Evolutionary conservation across 2,888 invertebrate genomes (phyloP).

Genomic region (Melipona bicolor): DNA sequence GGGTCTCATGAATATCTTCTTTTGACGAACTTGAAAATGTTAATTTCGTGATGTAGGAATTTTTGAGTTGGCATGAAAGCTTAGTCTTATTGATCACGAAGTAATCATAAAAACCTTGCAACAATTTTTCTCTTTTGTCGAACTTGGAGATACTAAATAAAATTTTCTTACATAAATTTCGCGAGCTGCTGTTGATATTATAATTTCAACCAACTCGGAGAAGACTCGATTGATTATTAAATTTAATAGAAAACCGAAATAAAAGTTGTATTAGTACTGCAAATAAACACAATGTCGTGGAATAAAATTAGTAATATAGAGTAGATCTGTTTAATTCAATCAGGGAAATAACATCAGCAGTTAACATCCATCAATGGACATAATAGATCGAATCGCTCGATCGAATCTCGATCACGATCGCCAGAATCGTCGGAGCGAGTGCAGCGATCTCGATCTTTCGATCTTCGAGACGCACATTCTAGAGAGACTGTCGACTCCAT

Average conservation of each 20-base stretch:
- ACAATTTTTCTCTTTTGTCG: background rate
- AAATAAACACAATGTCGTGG: too few relatives aligned
- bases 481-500: constrained; percentile 5
- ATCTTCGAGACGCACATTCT: constrained; percentile 5
- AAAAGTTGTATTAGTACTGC: too few relatives aligned
- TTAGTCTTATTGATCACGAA: background rate
- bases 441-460: background rate
- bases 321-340: background rate
- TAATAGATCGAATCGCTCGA: background rate
- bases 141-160: background rate
- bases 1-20: background rate
- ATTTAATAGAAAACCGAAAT: too few relatives aligned
- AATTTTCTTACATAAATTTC: background rate
- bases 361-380: background rate
- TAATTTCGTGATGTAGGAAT: background rate
- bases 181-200: too few relatives aligned
- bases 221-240: too few relatives aligned
- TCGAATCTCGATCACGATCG: constrained; percentile 37
- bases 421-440: background rate
- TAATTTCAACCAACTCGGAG: too few relatives aligned
- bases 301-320: background rate
- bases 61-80: fast-evolving
- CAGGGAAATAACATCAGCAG: background rate
- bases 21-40: background rate
- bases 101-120: background rate